A percentile compares a stretch with the other conserved stretches of the same genome.
Evolutionary conservation across 2,797 vertebrate species (phyloP).

Genomic region (Anomalospiza imberbis): DNA sequence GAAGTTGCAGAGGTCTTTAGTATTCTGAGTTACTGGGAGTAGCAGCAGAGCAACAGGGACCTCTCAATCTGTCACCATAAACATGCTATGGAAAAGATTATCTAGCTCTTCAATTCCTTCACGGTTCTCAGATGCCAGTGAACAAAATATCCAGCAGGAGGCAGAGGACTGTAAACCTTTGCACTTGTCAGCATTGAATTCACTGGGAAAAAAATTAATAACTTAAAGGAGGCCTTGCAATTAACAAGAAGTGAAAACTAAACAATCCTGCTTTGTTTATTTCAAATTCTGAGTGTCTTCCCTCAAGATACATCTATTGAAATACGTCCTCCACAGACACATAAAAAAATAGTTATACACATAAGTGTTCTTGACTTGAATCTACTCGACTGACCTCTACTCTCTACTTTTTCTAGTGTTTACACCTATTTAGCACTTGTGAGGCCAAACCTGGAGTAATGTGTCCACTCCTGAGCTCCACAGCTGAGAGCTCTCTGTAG

Average conservation of each 20-base stretch:
- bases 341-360: not conserved
- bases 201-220: not conserved
- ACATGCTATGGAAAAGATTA: not conserved
- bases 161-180: not conserved
- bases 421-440: not conserved
- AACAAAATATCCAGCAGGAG: slow-evolving; percentile 13
- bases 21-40: not conserved
- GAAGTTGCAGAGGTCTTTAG: not conserved
- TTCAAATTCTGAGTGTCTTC: not conserved
- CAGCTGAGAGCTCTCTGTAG: not conserved
- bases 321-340: not conserved
- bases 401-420: not conserved
- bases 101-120: not conserved
- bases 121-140: not conserved
- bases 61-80: not conserved
- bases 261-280: not conserved
- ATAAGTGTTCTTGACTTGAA: not conserved
- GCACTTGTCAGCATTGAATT: not conserved
- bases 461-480: not conserved
- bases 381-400: not conserved
- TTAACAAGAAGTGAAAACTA: not conserved
- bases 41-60: not conserved
- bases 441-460: not conserved
- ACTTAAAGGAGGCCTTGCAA: not conserved
- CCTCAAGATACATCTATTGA: not conserved